phyloP scores from a whole-genome alignment of 2,888 invertebrate species.

The Xanthorhoe spadicearia region DNA sequence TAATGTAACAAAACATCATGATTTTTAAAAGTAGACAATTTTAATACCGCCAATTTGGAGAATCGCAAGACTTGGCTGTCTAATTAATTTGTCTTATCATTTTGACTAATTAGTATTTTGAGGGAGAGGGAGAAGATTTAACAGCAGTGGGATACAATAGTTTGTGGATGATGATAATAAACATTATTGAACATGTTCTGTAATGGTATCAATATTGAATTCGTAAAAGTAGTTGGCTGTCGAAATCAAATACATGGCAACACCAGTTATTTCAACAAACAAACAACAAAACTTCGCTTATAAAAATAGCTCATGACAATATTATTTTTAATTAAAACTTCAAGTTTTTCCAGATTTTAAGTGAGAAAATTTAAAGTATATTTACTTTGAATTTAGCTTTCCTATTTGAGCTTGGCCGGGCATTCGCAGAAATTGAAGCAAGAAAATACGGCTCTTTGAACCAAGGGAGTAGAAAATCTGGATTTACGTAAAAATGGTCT shows the following conservation, averaged over 20 bases:
- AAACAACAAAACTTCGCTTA: constrained; percentile 13
- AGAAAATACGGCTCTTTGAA: constrained; percentile 2
- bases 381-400: constrained; percentile 24
- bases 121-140: too few species aligned
- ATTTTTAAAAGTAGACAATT: too few species aligned
- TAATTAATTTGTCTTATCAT: too few species aligned
- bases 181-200: too few species aligned
- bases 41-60: too few species aligned
- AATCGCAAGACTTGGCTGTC: too few species aligned
- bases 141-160: too few species aligned
- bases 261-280: constrained; percentile 6
- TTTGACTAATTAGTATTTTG: too few species aligned
- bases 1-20: too few species aligned
- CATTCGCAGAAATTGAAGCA: constrained; percentile 2
- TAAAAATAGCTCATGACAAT: constrained; percentile 19
- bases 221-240: background rate
- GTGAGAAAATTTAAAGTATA: constrained; percentile 20
- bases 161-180: too few species aligned
- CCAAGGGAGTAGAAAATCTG: constrained; percentile 9
- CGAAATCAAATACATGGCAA: constrained; percentile 1
- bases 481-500: constrained; percentile 9
- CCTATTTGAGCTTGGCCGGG: constrained; percentile 23
- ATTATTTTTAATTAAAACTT: constrained; percentile 27
- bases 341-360: constrained; percentile 7
- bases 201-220: too few species aligned